These are phyloP conservation scores for Andrena bucephala DNA, from an alignment of 2,888 invertebrate genomes.

Conservation along the genomic window DNA sequence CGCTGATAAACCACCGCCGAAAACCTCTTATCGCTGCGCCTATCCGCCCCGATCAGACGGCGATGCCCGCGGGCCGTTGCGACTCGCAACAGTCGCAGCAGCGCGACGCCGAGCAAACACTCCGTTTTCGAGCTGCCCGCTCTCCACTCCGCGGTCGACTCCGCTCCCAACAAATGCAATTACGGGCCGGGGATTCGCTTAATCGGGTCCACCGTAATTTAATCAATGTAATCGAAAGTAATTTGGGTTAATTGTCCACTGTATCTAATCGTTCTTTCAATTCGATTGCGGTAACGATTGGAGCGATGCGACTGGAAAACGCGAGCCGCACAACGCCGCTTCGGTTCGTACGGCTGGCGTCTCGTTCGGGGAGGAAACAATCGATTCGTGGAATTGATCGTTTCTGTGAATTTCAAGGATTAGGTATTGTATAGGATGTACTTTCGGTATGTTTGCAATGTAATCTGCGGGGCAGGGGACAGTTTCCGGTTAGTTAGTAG, in stretches of 20 bases:
- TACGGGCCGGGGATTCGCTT: slow-evolving; percentile 52
- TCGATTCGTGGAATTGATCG: no score
- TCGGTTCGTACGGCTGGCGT: background rate
- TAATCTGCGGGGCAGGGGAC: background rate
- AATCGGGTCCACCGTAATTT: slow-evolving; percentile 63
- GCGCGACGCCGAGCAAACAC: background rate
- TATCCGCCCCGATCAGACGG: slow-evolving; percentile 6
- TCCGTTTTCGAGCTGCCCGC: slow-evolving; percentile 20
- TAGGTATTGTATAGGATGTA: no score
- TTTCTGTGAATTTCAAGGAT: no score
- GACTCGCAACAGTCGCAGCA: background rate
- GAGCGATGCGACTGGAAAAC: background rate
- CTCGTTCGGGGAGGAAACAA: no score
- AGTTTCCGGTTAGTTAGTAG: slow-evolving; percentile 27
- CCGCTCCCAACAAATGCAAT: slow-evolving; percentile 54
- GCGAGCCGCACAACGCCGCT: background rate
- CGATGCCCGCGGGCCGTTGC: no score
- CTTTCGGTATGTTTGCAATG: no score
- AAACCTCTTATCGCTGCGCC: slow-evolving; percentile 15
- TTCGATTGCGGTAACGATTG: slow-evolving; percentile 52
- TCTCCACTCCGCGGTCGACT: slow-evolving; percentile 39
- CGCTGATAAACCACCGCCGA: slow-evolving; percentile 58
- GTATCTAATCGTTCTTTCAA: slow-evolving; percentile 59
- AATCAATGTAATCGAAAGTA: slow-evolving; percentile 68
- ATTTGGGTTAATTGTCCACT: slow-evolving; percentile 64